phyloP scores from a whole-genome alignment of 2,888 invertebrate genomes.

The Desoria tigrina region DNA sequence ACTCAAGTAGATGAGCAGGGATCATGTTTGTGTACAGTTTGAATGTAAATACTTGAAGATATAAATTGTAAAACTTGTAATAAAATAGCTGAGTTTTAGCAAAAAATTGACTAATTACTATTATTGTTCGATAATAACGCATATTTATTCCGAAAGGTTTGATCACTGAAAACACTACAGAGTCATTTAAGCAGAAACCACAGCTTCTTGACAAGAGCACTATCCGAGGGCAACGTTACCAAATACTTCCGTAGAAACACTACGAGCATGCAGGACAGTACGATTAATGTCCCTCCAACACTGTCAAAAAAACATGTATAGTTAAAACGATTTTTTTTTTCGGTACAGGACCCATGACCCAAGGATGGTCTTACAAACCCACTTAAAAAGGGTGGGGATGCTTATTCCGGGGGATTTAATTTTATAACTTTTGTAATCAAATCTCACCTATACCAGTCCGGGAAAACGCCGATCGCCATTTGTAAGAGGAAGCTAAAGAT shows the following conservation, averaged over 20 bases:
- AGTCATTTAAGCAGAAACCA: not conserved
- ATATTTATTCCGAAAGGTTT: too few relatives aligned
- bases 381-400: too few relatives aligned
- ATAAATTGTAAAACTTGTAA: too few relatives aligned
- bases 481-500: slow-evolving; percentile 47
- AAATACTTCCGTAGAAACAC: slow-evolving; percentile 45
- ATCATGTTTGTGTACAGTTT: too few relatives aligned
- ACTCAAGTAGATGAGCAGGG: slow-evolving; percentile 16
- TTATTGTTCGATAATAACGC: too few relatives aligned
- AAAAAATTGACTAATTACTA: too few relatives aligned
- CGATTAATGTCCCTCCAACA: slow-evolving; percentile 36
- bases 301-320: slow-evolving; percentile 24
- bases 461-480: slow-evolving; percentile 32
- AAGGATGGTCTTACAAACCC: not conserved
- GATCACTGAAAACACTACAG: too few relatives aligned
- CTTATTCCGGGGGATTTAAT: too few relatives aligned
- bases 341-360: not conserved
- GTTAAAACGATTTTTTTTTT: not conserved
- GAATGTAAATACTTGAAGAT: too few relatives aligned
- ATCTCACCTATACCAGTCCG: slow-evolving; percentile 37
- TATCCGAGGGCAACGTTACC: slow-evolving; percentile 26
- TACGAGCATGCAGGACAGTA: slow-evolving; percentile 42
- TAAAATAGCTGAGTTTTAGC: too few relatives aligned
- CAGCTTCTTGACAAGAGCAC: not conserved
- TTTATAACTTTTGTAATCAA: slow-evolving; percentile 7